Evolutionary conservation across 2,888 invertebrate species (phyloP).

Genomic region (Gonocerus acuteangulatus): DNA sequence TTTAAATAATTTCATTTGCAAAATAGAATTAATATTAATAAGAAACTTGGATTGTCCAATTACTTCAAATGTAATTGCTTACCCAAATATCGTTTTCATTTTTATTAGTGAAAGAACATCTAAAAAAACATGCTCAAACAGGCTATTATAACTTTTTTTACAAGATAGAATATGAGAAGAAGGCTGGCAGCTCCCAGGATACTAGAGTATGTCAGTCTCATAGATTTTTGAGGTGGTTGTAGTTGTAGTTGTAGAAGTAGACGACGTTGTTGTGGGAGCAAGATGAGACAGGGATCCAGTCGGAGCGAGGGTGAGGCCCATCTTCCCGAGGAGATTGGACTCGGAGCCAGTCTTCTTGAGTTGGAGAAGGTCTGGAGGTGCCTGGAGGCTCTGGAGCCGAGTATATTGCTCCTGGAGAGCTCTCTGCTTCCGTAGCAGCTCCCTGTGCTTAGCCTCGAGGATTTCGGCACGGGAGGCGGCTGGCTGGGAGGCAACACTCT

Average conservation of each 20-base stretch:
- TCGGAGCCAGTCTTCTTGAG: constrained; percentile 84
- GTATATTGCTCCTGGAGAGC: constrained; percentile 87
- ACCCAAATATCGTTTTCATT: too few species aligned
- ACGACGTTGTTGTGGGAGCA: constrained; percentile 42
- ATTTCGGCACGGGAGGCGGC: constrained; percentile 56
- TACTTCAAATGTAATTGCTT: too few species aligned
- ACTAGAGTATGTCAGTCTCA: constrained; percentile 84
- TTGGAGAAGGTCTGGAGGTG: constrained; percentile 52
- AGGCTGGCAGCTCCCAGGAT: background rate
- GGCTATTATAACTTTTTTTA: background rate
- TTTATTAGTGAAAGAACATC: too few species aligned
- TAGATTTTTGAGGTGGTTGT: constrained; percentile 56
- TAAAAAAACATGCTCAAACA: constrained; percentile 16
- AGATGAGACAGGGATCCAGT: constrained; percentile 59
- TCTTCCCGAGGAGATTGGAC: constrained; percentile 74
- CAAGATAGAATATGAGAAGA: background rate
- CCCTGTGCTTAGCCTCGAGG: constrained; percentile 78
- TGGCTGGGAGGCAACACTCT: constrained; percentile 62
- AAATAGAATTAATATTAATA: too few species aligned
- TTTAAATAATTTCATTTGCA: too few species aligned
- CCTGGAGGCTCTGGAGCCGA: constrained; percentile 76
- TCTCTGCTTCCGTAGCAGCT: constrained; percentile 76
- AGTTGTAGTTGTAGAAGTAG: constrained; percentile 40
- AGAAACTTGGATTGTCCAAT: too few species aligned
- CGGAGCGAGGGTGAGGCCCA: constrained; percentile 60